Conservation (phyloP, 2,888 invertebrate genomes). For the Colletes collaris region DNA sequence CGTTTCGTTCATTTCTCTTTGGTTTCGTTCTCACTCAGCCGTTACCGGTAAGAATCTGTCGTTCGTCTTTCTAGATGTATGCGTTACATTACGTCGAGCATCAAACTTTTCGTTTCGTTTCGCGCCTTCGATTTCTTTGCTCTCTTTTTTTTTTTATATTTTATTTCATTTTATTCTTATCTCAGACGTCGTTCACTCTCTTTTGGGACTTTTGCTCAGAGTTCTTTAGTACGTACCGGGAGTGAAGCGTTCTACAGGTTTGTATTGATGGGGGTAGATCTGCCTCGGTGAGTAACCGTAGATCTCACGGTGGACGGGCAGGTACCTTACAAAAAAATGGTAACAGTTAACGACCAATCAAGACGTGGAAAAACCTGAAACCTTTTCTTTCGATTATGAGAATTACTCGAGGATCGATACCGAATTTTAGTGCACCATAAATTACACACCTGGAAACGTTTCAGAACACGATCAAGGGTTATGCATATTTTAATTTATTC, state of each 20-base stretch:
- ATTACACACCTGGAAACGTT: too few species aligned
- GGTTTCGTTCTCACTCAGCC: constrained; percentile 42
- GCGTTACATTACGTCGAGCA: constrained; percentile 30
- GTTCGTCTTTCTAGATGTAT: constrained; percentile 59
- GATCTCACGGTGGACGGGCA: constrained; percentile 94
- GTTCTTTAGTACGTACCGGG: constrained; percentile 89
- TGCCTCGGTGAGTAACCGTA: constrained; percentile 95
- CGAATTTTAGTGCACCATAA: too few species aligned
- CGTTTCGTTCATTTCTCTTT: constrained; percentile 36
- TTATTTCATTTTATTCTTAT: constrained; percentile 51
- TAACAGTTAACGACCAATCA: too few species aligned
- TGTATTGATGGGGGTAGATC: constrained; percentile 94
- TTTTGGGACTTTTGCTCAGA: constrained; percentile 65
- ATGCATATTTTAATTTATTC: too few species aligned
- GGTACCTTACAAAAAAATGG: constrained; percentile 84
- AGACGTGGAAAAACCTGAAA: too few species aligned
- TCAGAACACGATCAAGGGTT: too few species aligned
- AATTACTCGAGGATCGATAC: too few species aligned
- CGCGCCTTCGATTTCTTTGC: constrained; percentile 65
- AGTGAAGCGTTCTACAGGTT: constrained; percentile 90
- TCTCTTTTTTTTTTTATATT: constrained; percentile 46
- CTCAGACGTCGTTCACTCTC: constrained; percentile 60
- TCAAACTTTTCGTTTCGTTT: constrained; percentile 66
- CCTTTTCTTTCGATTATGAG: too few species aligned
- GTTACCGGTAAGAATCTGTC: constrained; percentile 28